Evolutionary conservation across 30 jellyfish, hydroid and myxozoan species (phyloP), one percentile per base, ranked within the genome.

Genomic region (Aurelia aurita): DNA sequence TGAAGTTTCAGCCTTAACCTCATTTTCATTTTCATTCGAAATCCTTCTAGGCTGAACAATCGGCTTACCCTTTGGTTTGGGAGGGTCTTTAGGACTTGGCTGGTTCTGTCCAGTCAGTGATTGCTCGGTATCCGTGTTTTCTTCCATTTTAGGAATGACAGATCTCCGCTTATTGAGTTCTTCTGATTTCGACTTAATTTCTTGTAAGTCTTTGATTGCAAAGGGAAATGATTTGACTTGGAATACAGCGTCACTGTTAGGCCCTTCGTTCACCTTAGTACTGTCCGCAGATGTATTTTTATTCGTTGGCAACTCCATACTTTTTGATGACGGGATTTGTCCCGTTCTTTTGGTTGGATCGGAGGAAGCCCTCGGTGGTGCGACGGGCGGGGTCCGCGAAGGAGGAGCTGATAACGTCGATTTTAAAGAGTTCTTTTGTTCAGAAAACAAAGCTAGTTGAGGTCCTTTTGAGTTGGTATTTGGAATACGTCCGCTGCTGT

Each of bases 401-500:
- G 44, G 88, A 18, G 88, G 88, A 1, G 69, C 88, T 3, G 88
- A 77, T 10, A 58, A 62, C 29, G 76, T 60, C 35, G 80, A 29
- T 59, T 77, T 77, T 57, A 77, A 61, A 43, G 79, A 12, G 29
- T 55, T 47, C 54, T 44, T 62, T 77, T 5, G 62, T 51, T 47
- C 79, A 22, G 70, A 22, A 59, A 34, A 35, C 2, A 59, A 61
- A 14, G 32, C 20, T 5, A 18, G 70, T 14, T 6, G 32, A 23
- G 16, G 28, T 28, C 61, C 71, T 20, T 16, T 49, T 27, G 57
- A 23, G 14, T 32, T 32, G 67, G 47, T 20, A 18, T 27, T 22
- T n/a, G 79, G 18, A 32, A 11, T 1, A 16, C 6, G 46, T 22
- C 80, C 45, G 7, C 26, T 71, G 18, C 23, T 46, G 83, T 35